Percentiles rank a stretch among this genome's conserved stretches.
These are phyloP conservation scores for Drosophila maculinotata DNA, from an alignment of 2,888 invertebrate species.

Conservation along the genomic window DNA sequence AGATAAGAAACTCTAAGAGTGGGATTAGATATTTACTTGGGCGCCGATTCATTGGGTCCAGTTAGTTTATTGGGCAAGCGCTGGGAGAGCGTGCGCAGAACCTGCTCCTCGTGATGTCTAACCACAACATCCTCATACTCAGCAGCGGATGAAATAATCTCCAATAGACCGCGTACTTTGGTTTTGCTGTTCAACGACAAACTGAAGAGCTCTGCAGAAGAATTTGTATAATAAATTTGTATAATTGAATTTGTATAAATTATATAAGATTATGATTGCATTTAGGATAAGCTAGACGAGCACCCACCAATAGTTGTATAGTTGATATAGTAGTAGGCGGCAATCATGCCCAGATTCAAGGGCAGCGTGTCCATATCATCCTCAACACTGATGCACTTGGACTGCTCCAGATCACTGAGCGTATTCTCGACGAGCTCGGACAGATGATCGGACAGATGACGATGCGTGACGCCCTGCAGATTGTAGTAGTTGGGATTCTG, in stretches of 20 bases:
- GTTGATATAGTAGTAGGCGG: constrained; percentile 99
- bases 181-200: constrained; percentile 98
- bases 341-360: constrained; percentile 99
- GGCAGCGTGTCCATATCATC: constrained; percentile 99
- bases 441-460: constrained; percentile 98
- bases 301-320: constrained; percentile 97
- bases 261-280: background rate
- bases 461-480: constrained; percentile 97
- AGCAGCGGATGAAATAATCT: constrained; percentile 98
- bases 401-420: constrained; percentile 96
- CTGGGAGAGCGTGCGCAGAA: constrained; percentile 88
- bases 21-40: constrained; percentile 87
- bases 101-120: constrained; percentile 96
- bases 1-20: background rate
- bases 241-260: too few species aligned
- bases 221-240: too few species aligned
- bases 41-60: constrained; percentile 87
- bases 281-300: background rate
- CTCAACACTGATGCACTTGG: constrained; percentile 98
- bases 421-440: constrained; percentile 99
- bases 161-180: constrained; percentile 97
- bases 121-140: constrained; percentile 98
- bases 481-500: constrained; percentile 99
- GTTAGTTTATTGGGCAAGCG: constrained; percentile 88
- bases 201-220: constrained; percentile 95